Conservation (phyloP, 2,797 vertebrate genomes). For the Erethizon dorsatum region DNA sequence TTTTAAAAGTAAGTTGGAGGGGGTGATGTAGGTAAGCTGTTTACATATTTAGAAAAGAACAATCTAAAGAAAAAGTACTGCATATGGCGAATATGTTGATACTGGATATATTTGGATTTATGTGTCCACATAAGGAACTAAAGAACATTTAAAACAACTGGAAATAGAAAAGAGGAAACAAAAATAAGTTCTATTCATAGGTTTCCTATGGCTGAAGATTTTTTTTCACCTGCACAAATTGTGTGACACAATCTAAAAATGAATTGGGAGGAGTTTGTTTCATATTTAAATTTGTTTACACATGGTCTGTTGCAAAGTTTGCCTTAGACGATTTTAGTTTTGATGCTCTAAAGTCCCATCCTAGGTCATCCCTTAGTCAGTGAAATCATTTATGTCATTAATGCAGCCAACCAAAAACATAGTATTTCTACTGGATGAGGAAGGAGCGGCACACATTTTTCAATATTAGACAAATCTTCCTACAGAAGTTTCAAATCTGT, state of each 20-base stretch:
- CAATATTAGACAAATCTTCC: slow-evolving; percentile 53
- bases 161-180: slow-evolving; percentile 7
- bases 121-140: slow-evolving; percentile 22
- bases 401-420: background rate
- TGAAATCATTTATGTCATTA: slow-evolving; percentile 44
- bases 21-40: background rate
- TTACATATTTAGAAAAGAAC: slow-evolving; percentile 70
- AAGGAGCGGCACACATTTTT: slow-evolving; percentile 60
- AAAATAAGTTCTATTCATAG: slow-evolving; percentile 5
- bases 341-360: slow-evolving; percentile 54
- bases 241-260: slow-evolving; percentile 51
- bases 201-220: slow-evolving; percentile 30
- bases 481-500: slow-evolving; percentile 35
- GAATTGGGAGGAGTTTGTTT: background rate
- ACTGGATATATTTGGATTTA: slow-evolving; percentile 36
- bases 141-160: slow-evolving; percentile 36
- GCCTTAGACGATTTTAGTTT: slow-evolving; percentile 71
- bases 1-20: slow-evolving; percentile 38
- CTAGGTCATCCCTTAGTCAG: background rate
- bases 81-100: slow-evolving; percentile 36
- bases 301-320: slow-evolving; percentile 46
- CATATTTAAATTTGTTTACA: slow-evolving; percentile 61
- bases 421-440: slow-evolving; percentile 43
- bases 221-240: slow-evolving; percentile 8
- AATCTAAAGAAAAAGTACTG: slow-evolving; percentile 39